Percentiles rank a stretch among this genome's conserved stretches.
Evolutionary conservation across 2,888 invertebrate species (phyloP).

Genomic region (Chymomyza procnemis): DNA sequence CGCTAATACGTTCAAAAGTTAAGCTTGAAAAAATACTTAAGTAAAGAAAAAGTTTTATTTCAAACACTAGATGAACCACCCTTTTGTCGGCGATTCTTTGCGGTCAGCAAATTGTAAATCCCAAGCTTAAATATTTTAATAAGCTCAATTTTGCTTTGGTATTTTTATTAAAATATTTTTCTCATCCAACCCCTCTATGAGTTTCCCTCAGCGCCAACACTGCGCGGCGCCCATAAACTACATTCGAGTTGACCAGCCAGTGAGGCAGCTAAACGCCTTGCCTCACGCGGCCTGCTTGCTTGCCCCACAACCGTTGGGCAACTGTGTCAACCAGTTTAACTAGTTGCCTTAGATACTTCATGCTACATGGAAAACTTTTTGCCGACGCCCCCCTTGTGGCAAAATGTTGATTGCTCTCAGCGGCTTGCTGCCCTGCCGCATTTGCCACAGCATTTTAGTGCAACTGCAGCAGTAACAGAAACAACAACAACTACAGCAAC

Average conservation of each 20-base stretch:
- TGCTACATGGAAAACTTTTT: neutral
- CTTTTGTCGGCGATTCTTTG: no score
- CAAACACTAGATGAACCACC: no score
- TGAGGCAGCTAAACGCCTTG: neutral
- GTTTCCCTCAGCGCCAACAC: no score
- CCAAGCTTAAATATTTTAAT: no score
- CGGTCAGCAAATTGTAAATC: no score
- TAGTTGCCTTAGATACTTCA: slow-evolving; percentile 40
- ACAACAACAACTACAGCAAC: neutral
- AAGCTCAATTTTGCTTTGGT: no score
- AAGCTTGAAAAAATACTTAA: no score
- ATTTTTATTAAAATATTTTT: no score
- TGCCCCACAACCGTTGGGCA: slow-evolving; percentile 37
- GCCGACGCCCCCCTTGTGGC: slow-evolving; percentile 36
- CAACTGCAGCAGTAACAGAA: neutral
- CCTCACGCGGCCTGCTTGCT: neutral
- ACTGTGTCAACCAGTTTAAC: slow-evolving; percentile 68
- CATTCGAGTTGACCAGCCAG: slow-evolving; percentile 36
- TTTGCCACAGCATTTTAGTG: slow-evolving; percentile 1
- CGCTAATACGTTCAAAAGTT: no score
- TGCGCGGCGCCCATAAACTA: slow-evolving; percentile 40
- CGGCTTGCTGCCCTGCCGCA: slow-evolving; percentile 23
- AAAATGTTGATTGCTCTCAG: slow-evolving; percentile 50
- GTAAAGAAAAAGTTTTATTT: no score
- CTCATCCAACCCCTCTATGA: no score